Conservation (phyloP, 2,888 invertebrate genomes). For the Oligia latruncula region DNA sequence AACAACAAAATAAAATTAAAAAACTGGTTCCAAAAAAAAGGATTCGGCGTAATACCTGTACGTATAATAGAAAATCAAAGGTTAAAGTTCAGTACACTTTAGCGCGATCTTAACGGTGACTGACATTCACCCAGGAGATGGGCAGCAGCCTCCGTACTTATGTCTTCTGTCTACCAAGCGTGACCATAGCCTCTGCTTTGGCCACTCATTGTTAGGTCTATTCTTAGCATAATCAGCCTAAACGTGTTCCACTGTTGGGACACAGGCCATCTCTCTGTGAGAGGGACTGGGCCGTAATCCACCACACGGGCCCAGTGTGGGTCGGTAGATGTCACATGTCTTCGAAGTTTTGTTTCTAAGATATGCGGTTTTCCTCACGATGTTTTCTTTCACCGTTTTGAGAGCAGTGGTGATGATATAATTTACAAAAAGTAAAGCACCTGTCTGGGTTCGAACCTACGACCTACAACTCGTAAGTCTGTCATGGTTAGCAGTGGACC, state of each 20-base stretch:
- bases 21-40: slow-evolving; percentile 13
- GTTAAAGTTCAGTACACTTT: neutral
- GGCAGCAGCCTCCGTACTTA: neutral
- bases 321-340: too few species aligned
- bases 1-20: neutral
- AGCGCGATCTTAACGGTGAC: neutral
- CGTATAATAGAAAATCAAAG: neutral
- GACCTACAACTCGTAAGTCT: neutral
- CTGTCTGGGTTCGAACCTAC: neutral
- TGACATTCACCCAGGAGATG: neutral
- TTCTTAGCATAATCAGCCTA: too few species aligned
- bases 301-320: too few species aligned
- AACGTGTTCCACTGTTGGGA: too few species aligned
- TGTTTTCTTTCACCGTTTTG: neutral
- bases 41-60: too few species aligned
- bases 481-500: neutral
- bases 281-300: too few species aligned
- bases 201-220: neutral
- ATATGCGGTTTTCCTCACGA: too few species aligned
- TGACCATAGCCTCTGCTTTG: neutral
- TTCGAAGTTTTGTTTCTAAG: too few species aligned
- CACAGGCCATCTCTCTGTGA: too few species aligned
- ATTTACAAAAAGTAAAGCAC: neutral
- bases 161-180: neutral
- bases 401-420: neutral